A percentile compares a stretch with the other conserved stretches of the same genome.
Evolutionary conservation across 2,113 vertebrate genomes (phyloP).

Genomic region (Baryphthengus martii): DNA sequence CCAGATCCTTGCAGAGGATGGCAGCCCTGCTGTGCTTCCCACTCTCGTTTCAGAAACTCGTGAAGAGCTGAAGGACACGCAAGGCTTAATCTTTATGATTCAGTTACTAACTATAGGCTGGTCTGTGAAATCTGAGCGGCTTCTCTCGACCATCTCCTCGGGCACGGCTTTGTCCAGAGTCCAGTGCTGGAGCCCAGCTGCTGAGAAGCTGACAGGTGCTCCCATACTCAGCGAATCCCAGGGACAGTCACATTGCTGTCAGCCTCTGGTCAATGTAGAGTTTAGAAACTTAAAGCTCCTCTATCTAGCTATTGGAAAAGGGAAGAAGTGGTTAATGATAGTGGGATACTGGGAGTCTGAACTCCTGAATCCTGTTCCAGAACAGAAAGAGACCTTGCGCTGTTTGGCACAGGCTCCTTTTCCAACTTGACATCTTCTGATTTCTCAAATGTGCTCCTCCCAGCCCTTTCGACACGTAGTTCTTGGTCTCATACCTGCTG

Average conservation of each 20-base stretch:
- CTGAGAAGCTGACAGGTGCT: neutral
- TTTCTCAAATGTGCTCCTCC: neutral
- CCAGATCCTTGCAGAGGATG: neutral
- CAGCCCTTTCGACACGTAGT: neutral
- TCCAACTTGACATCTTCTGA: neutral
- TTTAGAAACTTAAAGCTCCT: neutral
- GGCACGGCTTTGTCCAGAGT: neutral
- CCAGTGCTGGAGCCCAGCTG: neutral
- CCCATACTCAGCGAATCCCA: neutral
- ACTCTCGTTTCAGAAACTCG: neutral
- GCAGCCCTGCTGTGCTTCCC: neutral
- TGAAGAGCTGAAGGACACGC: neutral
- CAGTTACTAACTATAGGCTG: constrained; percentile 17
- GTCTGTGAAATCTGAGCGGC: neutral
- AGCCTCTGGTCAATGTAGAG: neutral
- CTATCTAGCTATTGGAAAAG: neutral
- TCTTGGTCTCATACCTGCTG: neutral
- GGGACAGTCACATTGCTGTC: neutral
- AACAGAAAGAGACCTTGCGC: neutral
- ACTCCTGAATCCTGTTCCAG: neutral
- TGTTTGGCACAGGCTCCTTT: neutral
- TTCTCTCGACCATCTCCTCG: neutral
- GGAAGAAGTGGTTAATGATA: neutral
- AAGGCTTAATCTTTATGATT: neutral
- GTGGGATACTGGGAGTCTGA: neutral